Percentiles rank a stretch among this genome's conserved stretches.
Evolutionary conservation across 2,888 invertebrate genomes (phyloP).

Genomic region (Pimpla rufipes): DNA sequence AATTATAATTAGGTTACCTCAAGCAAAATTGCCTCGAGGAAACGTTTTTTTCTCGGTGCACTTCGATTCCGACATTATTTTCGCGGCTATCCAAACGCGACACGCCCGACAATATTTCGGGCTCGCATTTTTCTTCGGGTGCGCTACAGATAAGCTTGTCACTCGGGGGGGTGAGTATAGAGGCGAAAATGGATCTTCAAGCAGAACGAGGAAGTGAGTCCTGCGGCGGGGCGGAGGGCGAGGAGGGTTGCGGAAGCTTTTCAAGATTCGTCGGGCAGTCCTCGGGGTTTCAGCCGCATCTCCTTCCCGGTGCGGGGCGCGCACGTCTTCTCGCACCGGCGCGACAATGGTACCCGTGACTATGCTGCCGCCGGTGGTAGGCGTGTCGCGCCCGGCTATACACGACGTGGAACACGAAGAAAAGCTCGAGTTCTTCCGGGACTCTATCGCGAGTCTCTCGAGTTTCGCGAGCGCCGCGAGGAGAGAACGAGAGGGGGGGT

Average conservation of each 20-base stretch:
- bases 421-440: constrained; percentile 48
- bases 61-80: too few relatives aligned
- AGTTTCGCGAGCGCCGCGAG: constrained; percentile 9
- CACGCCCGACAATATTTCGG: not conserved
- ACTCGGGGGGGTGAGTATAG: not conserved
- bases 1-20: too few relatives aligned
- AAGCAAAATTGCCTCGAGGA: too few relatives aligned
- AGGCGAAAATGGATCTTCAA: constrained; percentile 32
- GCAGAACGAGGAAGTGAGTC: constrained; percentile 20
- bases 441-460: constrained; percentile 30
- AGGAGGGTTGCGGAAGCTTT: constrained; percentile 48
- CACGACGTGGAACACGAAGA: constrained; percentile 50
- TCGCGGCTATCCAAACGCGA: too few relatives aligned
- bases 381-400: constrained; percentile 45
- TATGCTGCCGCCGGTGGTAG: constrained; percentile 22
- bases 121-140: not conserved
- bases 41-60: too few relatives aligned
- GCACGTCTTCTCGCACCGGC: constrained; percentile 38
- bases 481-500: constrained; percentile 70
- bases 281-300: constrained; percentile 22
- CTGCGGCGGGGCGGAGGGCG: constrained; percentile 23
- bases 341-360: constrained; percentile 41
- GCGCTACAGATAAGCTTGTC: constrained; percentile 31
- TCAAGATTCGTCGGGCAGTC: constrained; percentile 51
- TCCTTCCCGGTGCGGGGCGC: too few relatives aligned